These are phyloP conservation scores for Oceanodroma tethys DNA, from an alignment of 2,113 vertebrate genomes.

Conservation along the genomic window DNA sequence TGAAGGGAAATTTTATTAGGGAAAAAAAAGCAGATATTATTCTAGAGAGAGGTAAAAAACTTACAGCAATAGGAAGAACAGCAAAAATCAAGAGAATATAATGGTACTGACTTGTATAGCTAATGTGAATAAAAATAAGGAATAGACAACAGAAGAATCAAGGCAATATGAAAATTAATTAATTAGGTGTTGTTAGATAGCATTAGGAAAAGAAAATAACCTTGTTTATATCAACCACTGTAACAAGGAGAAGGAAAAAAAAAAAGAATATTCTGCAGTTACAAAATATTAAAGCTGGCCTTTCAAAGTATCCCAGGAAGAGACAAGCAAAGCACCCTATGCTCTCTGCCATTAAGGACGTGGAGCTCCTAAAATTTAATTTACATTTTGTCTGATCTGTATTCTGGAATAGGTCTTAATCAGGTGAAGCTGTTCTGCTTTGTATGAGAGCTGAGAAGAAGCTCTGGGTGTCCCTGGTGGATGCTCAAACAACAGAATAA, in stretches of 20 bases:
- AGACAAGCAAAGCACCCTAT: neutral
- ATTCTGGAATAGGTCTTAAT: neutral
- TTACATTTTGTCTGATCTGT: neutral
- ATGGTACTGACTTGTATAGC: neutral
- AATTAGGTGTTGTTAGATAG: neutral
- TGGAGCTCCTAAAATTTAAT: neutral
- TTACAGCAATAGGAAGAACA: neutral
- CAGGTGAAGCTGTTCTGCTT: neutral
- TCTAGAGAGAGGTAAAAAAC: neutral
- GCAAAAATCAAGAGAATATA: neutral
- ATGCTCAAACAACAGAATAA: neutral
- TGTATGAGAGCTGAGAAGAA: neutral
- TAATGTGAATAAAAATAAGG: neutral
- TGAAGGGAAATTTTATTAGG: neutral
- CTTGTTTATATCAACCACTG: neutral
- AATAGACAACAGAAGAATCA: neutral
- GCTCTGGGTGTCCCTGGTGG: neutral
- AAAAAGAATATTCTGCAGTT: neutral
- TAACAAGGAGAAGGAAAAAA: neutral
- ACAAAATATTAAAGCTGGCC: neutral
- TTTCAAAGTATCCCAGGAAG: neutral
- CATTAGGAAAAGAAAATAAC: neutral
- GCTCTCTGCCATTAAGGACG: neutral
- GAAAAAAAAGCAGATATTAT: fast-evolving
- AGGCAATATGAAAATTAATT: neutral